Evolutionary conservation across 2,888 invertebrate genomes (phyloP).

Genomic region (Caenorhabditis wallacei): DNA sequence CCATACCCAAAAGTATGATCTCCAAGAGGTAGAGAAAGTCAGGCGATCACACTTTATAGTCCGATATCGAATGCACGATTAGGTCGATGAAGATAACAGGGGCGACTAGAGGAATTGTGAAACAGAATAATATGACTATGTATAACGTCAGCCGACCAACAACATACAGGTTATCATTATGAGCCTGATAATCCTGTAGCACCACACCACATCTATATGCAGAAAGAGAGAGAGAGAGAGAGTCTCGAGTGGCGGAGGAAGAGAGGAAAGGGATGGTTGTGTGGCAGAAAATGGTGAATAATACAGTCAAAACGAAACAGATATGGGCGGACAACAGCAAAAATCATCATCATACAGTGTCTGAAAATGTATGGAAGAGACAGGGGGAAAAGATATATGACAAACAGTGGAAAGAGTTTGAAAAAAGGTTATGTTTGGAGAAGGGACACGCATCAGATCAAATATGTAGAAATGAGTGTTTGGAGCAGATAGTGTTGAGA

Average conservation of each 20-base stretch:
- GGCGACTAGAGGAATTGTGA: neutral
- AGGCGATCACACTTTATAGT: neutral
- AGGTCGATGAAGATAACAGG: conserved; percentile 21
- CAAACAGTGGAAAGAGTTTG: too few species aligned
- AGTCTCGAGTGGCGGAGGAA: too few species aligned
- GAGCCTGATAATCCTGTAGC: conserved; percentile 53
- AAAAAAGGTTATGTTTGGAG: neutral
- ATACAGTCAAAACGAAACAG: conserved; percentile 3
- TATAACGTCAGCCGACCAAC: conserved; percentile 35
- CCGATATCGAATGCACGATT: neutral
- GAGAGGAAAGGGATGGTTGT: neutral
- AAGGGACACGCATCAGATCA: neutral
- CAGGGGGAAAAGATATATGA: too few species aligned
- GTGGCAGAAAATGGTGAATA: conserved; percentile 6
- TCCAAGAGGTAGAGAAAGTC: too few species aligned
- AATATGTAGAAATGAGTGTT: too few species aligned
- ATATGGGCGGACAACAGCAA: conserved; percentile 16
- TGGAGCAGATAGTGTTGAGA: too few species aligned
- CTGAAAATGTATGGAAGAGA: too few species aligned
- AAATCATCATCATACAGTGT: conserved; percentile 5
- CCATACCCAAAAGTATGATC: too few species aligned
- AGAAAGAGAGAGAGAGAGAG: neutral
- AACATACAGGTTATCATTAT: conserved; percentile 36
- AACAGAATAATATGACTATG: conserved; percentile 16
- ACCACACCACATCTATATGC: conserved; percentile 30